These are phyloP conservation scores for Drepanosiphum platanoidis DNA, from an alignment of 2,888 invertebrate species.

Conservation along the genomic window DNA sequence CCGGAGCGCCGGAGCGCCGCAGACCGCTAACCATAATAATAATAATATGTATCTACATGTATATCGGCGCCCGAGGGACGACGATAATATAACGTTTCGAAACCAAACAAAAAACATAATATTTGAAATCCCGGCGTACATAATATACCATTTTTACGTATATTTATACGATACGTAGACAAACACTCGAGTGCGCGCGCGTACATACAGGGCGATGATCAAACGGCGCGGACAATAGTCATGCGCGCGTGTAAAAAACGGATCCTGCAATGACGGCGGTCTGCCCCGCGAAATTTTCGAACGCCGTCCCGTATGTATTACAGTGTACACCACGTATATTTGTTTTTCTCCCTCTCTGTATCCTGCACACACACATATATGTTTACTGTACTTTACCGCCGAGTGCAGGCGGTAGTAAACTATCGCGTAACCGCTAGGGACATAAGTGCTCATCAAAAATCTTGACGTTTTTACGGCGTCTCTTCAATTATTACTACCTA, in stretches of 20 bases:
- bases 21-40: neutral
- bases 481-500: constrained; percentile 38
- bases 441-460: constrained; percentile 47
- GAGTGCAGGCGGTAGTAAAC: neutral
- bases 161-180: no score
- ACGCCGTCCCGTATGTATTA: neutral
- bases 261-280: neutral
- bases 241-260: neutral
- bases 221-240: neutral
- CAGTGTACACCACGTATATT: neutral
- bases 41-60: neutral
- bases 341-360: neutral
- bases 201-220: neutral
- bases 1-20: no score
- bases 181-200: no score
- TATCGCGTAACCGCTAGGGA: constrained; percentile 38
- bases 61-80: neutral
- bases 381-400: constrained; percentile 27
- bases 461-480: constrained; percentile 42
- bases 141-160: neutral
- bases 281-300: no score
- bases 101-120: constrained; percentile 6
- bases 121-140: constrained; percentile 30
- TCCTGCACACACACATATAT: no score
- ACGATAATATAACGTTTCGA: constrained; percentile 28